Evolutionary conservation across 2,113 vertebrate genomes (phyloP), one percentile per base, ranked within the genome.

Genomic region (Epinephelus lanceolatus): DNA sequence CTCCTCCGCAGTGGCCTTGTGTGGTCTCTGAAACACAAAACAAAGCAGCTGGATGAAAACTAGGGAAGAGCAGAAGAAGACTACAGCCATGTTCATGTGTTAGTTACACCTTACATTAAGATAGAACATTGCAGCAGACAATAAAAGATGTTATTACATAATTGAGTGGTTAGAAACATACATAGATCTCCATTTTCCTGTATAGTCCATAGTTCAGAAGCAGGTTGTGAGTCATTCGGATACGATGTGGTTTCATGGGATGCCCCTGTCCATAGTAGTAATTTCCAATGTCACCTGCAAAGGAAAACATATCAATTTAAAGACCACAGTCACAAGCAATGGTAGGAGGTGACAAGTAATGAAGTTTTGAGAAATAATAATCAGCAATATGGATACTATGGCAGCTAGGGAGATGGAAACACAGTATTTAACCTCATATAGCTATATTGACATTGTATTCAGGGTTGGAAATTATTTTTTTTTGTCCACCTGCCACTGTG

Each of bases 131-230:
- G 3, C 8, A 5, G 27, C 6, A 9, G 0, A 45, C 0, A 19
- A 19, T 47, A 8, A 8, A 78, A 21, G 42, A 52, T 1, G 19
- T 8, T 3, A 37, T n/a, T 19, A 0, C 19, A 61, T 52, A 0
- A 42, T 40, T 11, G 5, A 19, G 40, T 8, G 23, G 13, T 62
- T 37, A 45, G 23, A 66, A 67, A 95, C 97, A 94, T 85, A 98
- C 98, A 75, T 99, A 99, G 61, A 99, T 98, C 91, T 99, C 98
- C 98, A 99, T 99, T 88, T 99, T 99, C 83, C 98, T 96, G 94
- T 99, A 99, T 5, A 99, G 96, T 63, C 98, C 97, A 8, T 99
- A 99, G 94, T 99, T 99, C 65, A 99, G 96, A 47, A 99, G 96
- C 0, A 99, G 96, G 92, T 99, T 99, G 90, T 99, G 98, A 75